A percentile compares a stretch with the other conserved stretches of the same genome.
Conservation (phyloP, 2,888 invertebrate genomes). For the Bursaphelenchus okinawaensis region DNA sequence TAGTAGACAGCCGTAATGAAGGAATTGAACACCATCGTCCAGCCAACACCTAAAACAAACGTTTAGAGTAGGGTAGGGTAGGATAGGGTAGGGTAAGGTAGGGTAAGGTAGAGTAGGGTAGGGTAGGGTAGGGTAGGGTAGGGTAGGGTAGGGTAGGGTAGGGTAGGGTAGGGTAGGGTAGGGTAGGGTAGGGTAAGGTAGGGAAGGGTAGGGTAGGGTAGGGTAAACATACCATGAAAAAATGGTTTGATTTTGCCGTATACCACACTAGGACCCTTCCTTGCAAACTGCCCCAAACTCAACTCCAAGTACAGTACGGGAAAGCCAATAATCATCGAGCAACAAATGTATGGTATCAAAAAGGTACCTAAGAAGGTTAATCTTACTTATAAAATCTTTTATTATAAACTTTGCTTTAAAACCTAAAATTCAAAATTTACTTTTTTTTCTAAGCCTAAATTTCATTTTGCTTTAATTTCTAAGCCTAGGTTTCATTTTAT, state of each 20-base stretch:
- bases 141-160: too few relatives aligned
- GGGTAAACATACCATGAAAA: conserved; percentile 25
- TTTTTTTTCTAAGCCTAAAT: too few relatives aligned
- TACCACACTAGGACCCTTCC: conserved; percentile 23
- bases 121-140: too few relatives aligned
- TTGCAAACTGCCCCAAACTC: conserved; percentile 53
- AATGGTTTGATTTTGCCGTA: conserved; percentile 25
- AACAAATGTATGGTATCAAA: conserved; percentile 57
- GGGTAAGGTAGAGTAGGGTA: too few relatives aligned
- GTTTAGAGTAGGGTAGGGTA: background rate
- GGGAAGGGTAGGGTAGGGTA: too few relatives aligned
- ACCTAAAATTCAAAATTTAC: too few relatives aligned
- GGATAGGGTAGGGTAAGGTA: conserved; percentile 74
- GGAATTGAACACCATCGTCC: conserved; percentile 12
- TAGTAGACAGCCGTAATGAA: conserved; percentile 29
- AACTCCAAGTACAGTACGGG: conserved; percentile 58
- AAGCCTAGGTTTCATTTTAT: too few relatives aligned
- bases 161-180: too few relatives aligned
- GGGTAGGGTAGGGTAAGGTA: too few relatives aligned
- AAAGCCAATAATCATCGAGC: conserved; percentile 57
- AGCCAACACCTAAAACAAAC: conserved; percentile 11
- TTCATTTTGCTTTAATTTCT: too few relatives aligned
- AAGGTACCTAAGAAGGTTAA: conserved; percentile 36
- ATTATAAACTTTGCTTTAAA: too few relatives aligned
- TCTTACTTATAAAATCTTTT: too few relatives aligned